These are phyloP conservation scores for Carassius auratus DNA, from an alignment of 2,113 vertebrate genomes.

Conservation along the genomic window DNA sequence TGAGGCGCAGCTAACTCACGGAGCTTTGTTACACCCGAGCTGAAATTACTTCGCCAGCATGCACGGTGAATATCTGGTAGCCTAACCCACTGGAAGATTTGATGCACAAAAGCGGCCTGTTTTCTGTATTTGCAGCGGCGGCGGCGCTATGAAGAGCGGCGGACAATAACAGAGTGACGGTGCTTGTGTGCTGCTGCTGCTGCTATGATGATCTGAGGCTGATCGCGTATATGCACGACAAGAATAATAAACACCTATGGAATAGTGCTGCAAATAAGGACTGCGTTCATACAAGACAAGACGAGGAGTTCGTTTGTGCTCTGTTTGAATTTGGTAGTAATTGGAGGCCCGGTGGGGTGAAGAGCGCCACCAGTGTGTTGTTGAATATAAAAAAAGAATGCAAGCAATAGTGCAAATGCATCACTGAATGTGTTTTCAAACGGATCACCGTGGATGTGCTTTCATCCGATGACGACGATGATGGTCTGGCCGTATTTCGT, in stretches of 20 bases:
- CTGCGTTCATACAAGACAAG: background rate
- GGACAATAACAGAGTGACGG: slow-evolving; percentile 76
- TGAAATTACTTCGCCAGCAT: background rate
- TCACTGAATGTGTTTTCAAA: slow-evolving; percentile 37
- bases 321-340: slow-evolving; percentile 54
- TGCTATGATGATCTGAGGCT: slow-evolving; percentile 17
- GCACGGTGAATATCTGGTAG: background rate
- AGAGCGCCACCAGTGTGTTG: slow-evolving; percentile 58
- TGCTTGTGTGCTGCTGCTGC: slow-evolving; percentile 49
- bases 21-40: background rate
- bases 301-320: slow-evolving; percentile 30
- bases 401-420: background rate
- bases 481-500: slow-evolving; percentile 60
- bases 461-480: slow-evolving; percentile 55
- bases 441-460: slow-evolving; percentile 3
- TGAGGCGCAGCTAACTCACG: slow-evolving; percentile 51
- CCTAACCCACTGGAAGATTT: slow-evolving; percentile 29
- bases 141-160: slow-evolving; percentile 70
- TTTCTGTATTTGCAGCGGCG: slow-evolving; percentile 68
- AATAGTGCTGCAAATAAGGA: slow-evolving; percentile 9
- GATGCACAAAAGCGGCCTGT: slow-evolving; percentile 70
- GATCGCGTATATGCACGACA: slow-evolving; percentile 6
- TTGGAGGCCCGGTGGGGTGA: slow-evolving; percentile 30
- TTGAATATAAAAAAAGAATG: slow-evolving; percentile 44
- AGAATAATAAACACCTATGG: slow-evolving; percentile 10